Evolutionary conservation across 2,888 invertebrate genomes (phyloP), one percentile per base, ranked within the genome.

Genomic region (Nomada hirtipes): DNA sequence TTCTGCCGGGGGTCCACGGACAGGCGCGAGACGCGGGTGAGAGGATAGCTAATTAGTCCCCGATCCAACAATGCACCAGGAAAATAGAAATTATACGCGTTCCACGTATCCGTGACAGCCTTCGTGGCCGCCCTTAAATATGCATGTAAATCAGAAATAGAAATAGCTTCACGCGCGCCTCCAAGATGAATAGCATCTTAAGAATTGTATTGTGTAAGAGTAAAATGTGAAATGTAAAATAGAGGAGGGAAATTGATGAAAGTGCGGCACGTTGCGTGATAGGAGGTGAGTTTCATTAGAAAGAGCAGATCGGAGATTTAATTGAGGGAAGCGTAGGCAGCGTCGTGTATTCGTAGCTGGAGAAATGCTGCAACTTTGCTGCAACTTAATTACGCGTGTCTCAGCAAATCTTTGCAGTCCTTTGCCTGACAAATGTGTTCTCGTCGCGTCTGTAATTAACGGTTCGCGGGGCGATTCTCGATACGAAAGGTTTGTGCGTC

Each of bases 321-420:
- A 85, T 82, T 76, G 79, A 59, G 67, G 65, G 81, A 61, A 52
- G 75, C 71, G 63, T 64, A 76, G 70, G 78, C 64, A 53, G 82
- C 78, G 69, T 70, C 78, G 69, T 70, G 74, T 69, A 83, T 74
- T 86, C 79, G 73, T 87, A 81, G 78, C 84, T 73, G 79, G 82
- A 73, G 84, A 87, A 83, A 87, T 82, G 82, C 81, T 80, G 86
- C 83, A 86, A 87, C 79, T 81, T 80, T 83, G 82, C 79, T 84
- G 82, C 29, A 85, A 83, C 85, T 87, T 86, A 86, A 86, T 86
- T 81, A 81, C 74, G 13, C 53, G 20, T 76, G 67, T 79, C 42
- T 61, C 60, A 61, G 15, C 20, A 59, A 57, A 76, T 79, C 79
- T 72, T 10, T 20, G n/a, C 2, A 13, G 2, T 36, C 13, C 10